Percentiles rank a stretch among this genome's conserved stretches.
Evolutionary conservation across 1,140 invertebrate genomes (phyloP).

Genomic region (Streblospio benedicti): DNA sequence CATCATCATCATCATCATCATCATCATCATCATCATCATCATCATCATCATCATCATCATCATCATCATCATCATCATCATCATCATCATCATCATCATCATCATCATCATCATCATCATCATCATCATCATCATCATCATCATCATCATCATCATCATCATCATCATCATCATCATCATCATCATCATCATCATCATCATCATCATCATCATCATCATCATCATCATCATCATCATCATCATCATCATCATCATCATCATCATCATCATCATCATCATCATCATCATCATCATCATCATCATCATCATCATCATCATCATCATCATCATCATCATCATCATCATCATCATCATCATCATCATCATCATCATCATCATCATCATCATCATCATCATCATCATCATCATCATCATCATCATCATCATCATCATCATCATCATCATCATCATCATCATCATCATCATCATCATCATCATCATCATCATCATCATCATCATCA

Average conservation of each 20-base stretch:
- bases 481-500: neutral
- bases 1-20: conserved; percentile 1
- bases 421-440: neutral
- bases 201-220: conserved; percentile 1
- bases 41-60: neutral
- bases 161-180: conserved; percentile 2
- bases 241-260: conserved; percentile 1
- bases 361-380: neutral
- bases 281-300: neutral
- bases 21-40: conserved; percentile 6
- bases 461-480: neutral
- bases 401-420: neutral
- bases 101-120: conserved; percentile 7
- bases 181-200: conserved; percentile 1
- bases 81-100: neutral
- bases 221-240: neutral
- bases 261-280: neutral
- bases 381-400: neutral
- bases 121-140: neutral
- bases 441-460: neutral
- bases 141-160: neutral
- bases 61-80: conserved; percentile 2
- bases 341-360: neutral
- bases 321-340: neutral
- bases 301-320: neutral